Base-by-base conservation (phyloP, 1,140 invertebrate genomes). In the Drosophila arizonae region DNA sequence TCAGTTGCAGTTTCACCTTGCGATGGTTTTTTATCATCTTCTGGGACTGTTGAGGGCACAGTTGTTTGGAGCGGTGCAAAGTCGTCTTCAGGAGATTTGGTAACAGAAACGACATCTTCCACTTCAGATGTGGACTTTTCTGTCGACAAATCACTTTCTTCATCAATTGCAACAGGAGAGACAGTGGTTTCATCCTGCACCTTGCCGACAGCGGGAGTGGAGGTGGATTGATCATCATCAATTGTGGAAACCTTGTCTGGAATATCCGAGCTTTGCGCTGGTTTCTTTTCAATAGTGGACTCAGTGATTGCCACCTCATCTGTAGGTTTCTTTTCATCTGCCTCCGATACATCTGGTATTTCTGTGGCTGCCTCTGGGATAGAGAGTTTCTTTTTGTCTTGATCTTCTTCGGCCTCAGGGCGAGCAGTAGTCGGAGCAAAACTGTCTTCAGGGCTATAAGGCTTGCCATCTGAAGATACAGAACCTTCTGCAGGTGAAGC, bases 11-110 rank as follows among this genome's bases (percentile, higher is more conserved):
- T 10, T 39, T 69, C 80, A 9, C 76, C 76, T 6, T 68, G 55
- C 5, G 45, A 3, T 28, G 79, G 71, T 39, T 77, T 68, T 39
- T 77, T 81, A 26, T 52, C 72, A n/a, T 1, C 51, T 26, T 66
- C 73, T 9, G 26, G 61, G 15, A n/a, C 48, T 11, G 64, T 6
- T 17, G 55, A n/a, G 9, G 33, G 50, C 6, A 9, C 13, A 43
- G 52, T 62, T 57, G 64, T 54, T 9, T 58, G 15, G 1, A 13
- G 6, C 15, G 71, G 57, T 17, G 39, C 66, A 6, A 41, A 57
- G 13, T 58, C 60, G 9, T 72, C 63, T 24, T 72, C 54, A 2
- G 46, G 11, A 17, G 57, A 11, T 15, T 62, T 33, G 0, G 50
- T 50, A 56, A 30, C 39, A 33, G 71, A 36, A 11, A 61, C 30